Conservation (phyloP, 2,797 vertebrate species). For the Perodicticus potto region DNA sequence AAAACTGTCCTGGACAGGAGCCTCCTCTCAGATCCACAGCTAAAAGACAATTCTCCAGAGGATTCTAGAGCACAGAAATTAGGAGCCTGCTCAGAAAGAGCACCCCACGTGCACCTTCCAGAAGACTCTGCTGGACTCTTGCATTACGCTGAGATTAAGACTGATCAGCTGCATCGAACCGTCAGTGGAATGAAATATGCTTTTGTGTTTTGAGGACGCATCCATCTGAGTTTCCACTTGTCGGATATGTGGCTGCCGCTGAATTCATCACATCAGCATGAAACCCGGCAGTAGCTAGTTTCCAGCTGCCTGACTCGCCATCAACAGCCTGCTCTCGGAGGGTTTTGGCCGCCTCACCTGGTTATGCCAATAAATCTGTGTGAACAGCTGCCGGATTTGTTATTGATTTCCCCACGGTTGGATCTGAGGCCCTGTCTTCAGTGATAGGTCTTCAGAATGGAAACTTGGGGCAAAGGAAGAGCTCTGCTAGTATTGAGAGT, state of each 20-base stretch:
- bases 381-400: slow-evolving; percentile 81
- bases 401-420: slow-evolving; percentile 84
- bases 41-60: background rate
- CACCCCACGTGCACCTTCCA: rapidly evolving
- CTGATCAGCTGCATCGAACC: rapidly evolving
- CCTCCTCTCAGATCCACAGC: background rate
- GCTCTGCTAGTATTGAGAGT: slow-evolving; percentile 45
- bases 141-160: background rate
- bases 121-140: background rate
- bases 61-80: background rate
- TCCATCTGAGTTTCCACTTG: background rate
- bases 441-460: slow-evolving; percentile 62
- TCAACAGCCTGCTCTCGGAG: slow-evolving; percentile 72
- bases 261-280: slow-evolving; percentile 42
- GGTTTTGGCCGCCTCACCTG: slow-evolving; percentile 80
- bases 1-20: background rate
- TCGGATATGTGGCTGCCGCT: background rate
- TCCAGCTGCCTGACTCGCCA: slow-evolving; percentile 61
- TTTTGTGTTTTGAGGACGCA: background rate
- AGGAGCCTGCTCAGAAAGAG: background rate
- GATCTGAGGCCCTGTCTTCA: slow-evolving; percentile 77
- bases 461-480: slow-evolving; percentile 71
- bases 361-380: slow-evolving; percentile 81
- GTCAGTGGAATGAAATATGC: background rate
- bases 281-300: background rate